A percentile compares a stretch with the other conserved stretches of the same genome.
phyloP scores from a whole-genome alignment of 2,797 vertebrate genomes.

The Mus caroli region DNA sequence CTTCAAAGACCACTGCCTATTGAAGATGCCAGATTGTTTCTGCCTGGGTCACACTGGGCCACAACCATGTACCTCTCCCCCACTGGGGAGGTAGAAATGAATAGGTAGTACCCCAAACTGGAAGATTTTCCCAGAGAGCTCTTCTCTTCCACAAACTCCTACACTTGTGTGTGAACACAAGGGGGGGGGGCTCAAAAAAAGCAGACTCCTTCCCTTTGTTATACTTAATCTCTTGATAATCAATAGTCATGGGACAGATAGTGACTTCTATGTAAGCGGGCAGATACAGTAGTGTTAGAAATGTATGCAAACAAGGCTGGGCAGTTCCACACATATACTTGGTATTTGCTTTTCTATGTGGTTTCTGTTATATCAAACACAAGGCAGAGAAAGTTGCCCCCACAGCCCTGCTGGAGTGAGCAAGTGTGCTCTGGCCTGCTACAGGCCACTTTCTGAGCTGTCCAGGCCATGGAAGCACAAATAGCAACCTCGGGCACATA shows the following conservation, averaged over 20 bases:
- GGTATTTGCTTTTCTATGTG: conserved; percentile 78
- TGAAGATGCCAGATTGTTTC: conserved; percentile 9
- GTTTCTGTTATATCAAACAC: conserved; percentile 84
- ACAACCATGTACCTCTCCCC: neutral
- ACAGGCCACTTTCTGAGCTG: conserved; percentile 84
- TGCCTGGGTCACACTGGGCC: neutral
- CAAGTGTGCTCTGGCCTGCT: conserved; percentile 81
- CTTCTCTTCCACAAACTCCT: conserved; percentile 37
- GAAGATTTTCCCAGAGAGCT: conserved; percentile 15
- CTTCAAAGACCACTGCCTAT: neutral
- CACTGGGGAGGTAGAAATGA: neutral
- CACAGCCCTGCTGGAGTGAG: neutral
- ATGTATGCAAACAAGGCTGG: conserved; percentile 82
- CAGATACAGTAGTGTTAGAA: conserved; percentile 75
- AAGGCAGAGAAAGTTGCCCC: conserved; percentile 82
- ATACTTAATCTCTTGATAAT: neutral
- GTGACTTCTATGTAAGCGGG: conserved; percentile 27
- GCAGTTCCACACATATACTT: conserved; percentile 78
- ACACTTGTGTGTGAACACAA: neutral
- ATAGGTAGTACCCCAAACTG: neutral
- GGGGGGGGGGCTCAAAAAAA: conserved; percentile 15
- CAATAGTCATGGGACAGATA: neutral
- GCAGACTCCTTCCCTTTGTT: neutral
- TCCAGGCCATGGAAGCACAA: conserved; percentile 78
- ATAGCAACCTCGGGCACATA: conserved; percentile 86